These are phyloP conservation scores for Neodiprion virginianus DNA, from an alignment of 1,140 invertebrate genomes.

Conservation along the genomic window DNA sequence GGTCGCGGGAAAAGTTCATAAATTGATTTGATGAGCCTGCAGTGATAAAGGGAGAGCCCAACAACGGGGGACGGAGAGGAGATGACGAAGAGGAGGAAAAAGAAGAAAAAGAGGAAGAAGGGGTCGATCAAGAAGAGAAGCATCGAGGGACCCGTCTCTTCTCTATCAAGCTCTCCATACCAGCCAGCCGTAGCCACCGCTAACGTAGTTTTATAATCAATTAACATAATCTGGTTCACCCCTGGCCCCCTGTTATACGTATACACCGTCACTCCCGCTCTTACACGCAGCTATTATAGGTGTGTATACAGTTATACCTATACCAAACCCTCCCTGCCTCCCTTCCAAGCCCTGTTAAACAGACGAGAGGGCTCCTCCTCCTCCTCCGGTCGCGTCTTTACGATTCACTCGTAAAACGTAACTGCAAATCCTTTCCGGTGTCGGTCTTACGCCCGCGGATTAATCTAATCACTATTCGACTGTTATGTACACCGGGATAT, in stretches of 20 bases:
- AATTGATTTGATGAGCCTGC: neutral
- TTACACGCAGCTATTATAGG: too few species aligned
- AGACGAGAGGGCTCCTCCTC: neutral
- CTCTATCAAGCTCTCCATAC: too few species aligned
- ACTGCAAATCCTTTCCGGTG: conserved; percentile 2
- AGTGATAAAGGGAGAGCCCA: neutral
- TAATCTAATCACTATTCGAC: neutral
- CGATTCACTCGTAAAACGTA: conserved; percentile 2
- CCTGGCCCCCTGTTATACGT: neutral
- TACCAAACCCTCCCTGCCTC: too few species aligned
- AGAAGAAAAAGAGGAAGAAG: neutral
- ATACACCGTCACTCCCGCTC: too few species aligned
- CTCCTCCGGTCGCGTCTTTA: neutral
- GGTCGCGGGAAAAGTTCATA: neutral
- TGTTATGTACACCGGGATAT: neutral
- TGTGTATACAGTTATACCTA: too few species aligned
- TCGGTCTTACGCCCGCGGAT: neutral
- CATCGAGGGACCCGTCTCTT: too few species aligned
- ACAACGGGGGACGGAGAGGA: neutral
- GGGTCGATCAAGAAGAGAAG: too few species aligned
- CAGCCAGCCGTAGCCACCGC: neutral
- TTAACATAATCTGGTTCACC: conserved; percentile 7
- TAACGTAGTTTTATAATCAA: conserved; percentile 3
- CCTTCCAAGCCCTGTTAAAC: too few species aligned
- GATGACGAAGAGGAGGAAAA: neutral